Evolutionary conservation across 2,888 invertebrate species (phyloP).

Genomic region (Plemyria rubiginata): DNA sequence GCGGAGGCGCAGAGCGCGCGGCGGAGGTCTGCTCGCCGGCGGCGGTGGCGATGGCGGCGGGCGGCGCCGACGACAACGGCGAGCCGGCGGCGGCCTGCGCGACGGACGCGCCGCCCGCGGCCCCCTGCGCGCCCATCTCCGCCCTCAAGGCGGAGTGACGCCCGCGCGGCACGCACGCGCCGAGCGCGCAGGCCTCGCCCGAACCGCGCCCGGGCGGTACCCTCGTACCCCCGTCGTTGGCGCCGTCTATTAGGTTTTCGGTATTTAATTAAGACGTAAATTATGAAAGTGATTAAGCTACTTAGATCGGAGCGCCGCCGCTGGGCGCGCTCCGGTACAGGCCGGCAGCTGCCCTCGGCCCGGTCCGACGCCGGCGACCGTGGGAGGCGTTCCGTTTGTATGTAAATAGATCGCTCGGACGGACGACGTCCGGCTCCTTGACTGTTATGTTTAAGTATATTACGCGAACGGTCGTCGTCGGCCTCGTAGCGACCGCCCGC

Average conservation of each 20-base stretch:
- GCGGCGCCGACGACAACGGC: slow-evolving; percentile 56
- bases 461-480: slow-evolving; percentile 73
- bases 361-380: slow-evolving; percentile 44
- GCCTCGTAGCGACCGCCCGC: slow-evolving; percentile 60
- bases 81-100: slow-evolving; percentile 59
- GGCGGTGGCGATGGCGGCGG: slow-evolving; percentile 58
- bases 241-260: slow-evolving; percentile 68
- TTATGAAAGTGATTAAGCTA: slow-evolving; percentile 79
- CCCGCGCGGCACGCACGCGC: slow-evolving; percentile 45
- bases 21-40: slow-evolving; percentile 55
- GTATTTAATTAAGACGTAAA: slow-evolving; percentile 81
- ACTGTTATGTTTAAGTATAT: slow-evolving; percentile 82
- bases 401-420: slow-evolving; percentile 78
- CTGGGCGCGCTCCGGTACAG: slow-evolving; percentile 37
- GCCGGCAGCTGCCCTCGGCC: slow-evolving; percentile 47
- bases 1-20: slow-evolving; percentile 63
- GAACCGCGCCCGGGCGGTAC: slow-evolving; percentile 38
- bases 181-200: slow-evolving; percentile 42
- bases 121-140: too few species aligned
- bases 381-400: slow-evolving; percentile 69
- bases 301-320: slow-evolving; percentile 56
- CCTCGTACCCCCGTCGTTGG: slow-evolving; percentile 42
- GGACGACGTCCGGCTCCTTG: slow-evolving; percentile 71
- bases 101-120: slow-evolving; percentile 11
- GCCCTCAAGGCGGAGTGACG: slow-evolving; percentile 68